Evolutionary conservation across 2,888 invertebrate genomes (phyloP), one percentile per base, ranked within the genome.

Genomic region (Papilio elwesi): DNA sequence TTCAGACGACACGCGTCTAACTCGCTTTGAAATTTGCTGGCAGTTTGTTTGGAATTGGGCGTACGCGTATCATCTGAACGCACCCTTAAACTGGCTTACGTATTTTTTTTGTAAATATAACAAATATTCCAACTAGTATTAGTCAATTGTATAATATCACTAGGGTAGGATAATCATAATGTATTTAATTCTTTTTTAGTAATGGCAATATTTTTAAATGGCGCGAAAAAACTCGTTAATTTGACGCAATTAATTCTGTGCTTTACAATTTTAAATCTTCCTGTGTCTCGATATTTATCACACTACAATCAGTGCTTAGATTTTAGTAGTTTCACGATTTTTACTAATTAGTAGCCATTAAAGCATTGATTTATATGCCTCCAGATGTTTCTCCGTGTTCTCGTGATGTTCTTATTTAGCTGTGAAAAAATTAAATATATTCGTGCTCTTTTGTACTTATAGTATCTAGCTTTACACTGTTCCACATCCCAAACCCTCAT

Each of bases 81-180:
- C 26, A 26, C 26, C 26, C 26, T 26, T 26, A 26, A 78, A 79
- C 77, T 83, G 77, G 85, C 87, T 89, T 89, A 77, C 88, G 85
- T 90, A 86, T 84, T 83, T 82, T 87, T 87, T 87, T 86, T 92
- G 90, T 92, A 92, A 90, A 91, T 92, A 92, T 81, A 79, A 82
- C 83, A 83, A 88, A 88, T 90, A 92, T 92, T 92, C 92, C 92
- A 92, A 82, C 86, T 92, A 92, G 91, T 80, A 80, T 82, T 91
- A 92, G 90, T 86, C 83, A 87, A 87, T 87, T 93, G 92, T 93
- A 92, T 90, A 84, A 88, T 91, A 91, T 88, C 85, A 83, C 80
- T 92, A 92, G 90, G 74, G 76, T 90, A 89, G 85, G 80, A 81
- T 85, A 86, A 84, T 81, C 84, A 78, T 83, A 85, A 82, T 85